Base-by-base conservation (phyloP, 2,888 invertebrate genomes). In the Neocrepidodera transversa region DNA sequence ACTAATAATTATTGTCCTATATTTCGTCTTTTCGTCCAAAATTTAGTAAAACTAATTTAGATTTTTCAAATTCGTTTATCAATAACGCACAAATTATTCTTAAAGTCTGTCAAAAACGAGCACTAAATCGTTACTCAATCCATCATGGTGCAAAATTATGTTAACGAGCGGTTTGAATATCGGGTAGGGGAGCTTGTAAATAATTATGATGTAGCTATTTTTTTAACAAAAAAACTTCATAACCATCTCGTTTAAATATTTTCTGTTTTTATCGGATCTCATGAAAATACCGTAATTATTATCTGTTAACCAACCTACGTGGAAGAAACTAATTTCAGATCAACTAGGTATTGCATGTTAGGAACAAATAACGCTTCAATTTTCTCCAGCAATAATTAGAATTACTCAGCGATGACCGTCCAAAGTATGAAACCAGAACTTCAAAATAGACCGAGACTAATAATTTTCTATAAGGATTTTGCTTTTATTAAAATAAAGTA, bases 321-420 rank as follows among this genome's bases (percentile, higher is more conserved):
- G 45, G 45, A 45, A 45, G 45, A 45, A 43, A 43, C 20, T 43
- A 43, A 43, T 43, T 43, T 43, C 43, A 43, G 43, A 13, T 45
- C 45, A 26, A 45, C 45, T 42, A 45, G 16, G 26, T 26, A 26
- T 45, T 45, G 45, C 45, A 45, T 45, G 45, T 45, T 45, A 26
- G 13, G 45, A 45, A 45, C 45, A 26, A 45, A 45, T 45, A 45
- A 45, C 45, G 14, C 26, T 26, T 45, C 26, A 45, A 45, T 45
- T 45, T 45, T 45, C 45, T 45, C 26, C 28, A 26, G 18, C 45
- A 45, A 45, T 45, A 26, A 45, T 45, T 45, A 45, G 26, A 45
- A 45, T 45, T 26, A 26, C 28, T 45, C 45, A 13, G 26, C 45
- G 45, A 45, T 45, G 45, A 43, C 26, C 45, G 28, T 3, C n/a